A percentile compares a stretch with the other conserved stretches of the same genome.
phyloP scores from a whole-genome alignment of 2,888 invertebrate species.

The Callimorpha dominula region DNA sequence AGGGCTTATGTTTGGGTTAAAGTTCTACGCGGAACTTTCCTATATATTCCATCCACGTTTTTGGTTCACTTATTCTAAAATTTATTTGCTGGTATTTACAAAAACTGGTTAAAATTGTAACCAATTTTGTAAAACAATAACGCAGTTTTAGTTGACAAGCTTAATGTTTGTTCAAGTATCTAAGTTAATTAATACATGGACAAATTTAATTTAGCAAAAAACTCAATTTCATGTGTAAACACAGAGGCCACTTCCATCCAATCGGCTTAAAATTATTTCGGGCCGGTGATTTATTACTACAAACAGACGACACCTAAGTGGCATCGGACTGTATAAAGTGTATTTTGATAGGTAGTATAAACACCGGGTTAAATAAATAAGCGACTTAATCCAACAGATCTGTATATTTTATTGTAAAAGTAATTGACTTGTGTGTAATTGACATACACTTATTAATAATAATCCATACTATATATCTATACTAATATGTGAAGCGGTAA shows the following conservation, averaged over 20 bases:
- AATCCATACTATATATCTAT: no score
- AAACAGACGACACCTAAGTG: constrained; percentile 39
- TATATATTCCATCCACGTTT: constrained; percentile 11
- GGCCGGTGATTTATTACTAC: constrained; percentile 54
- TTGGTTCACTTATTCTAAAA: constrained; percentile 36
- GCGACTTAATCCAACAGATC: neutral
- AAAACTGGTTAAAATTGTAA: constrained; percentile 52
- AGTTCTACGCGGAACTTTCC: constrained; percentile 2
- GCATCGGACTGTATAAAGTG: constrained; percentile 29
- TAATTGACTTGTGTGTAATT: neutral
- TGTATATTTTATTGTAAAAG: neutral
- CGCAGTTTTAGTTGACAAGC: constrained; percentile 53
- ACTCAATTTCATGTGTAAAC: constrained; percentile 73
- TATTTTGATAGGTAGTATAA: constrained; percentile 20
- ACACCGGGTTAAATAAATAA: neutral
- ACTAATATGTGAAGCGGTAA: no score
- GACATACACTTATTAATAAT: no score
- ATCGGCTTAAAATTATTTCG: constrained; percentile 55
- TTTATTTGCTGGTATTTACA: constrained; percentile 37
- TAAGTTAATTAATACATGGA: constrained; percentile 71
- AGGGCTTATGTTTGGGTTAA: constrained; percentile 17
- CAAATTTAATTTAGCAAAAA: constrained; percentile 70
- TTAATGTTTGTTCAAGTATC: constrained; percentile 64
- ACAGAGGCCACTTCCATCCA: constrained; percentile 53
- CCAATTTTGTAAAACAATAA: constrained; percentile 61